Percentiles rank a stretch among this genome's conserved stretches.
Conservation (phyloP, 1,140 invertebrate species). For the Pseudomyrmex cubaensis region DNA sequence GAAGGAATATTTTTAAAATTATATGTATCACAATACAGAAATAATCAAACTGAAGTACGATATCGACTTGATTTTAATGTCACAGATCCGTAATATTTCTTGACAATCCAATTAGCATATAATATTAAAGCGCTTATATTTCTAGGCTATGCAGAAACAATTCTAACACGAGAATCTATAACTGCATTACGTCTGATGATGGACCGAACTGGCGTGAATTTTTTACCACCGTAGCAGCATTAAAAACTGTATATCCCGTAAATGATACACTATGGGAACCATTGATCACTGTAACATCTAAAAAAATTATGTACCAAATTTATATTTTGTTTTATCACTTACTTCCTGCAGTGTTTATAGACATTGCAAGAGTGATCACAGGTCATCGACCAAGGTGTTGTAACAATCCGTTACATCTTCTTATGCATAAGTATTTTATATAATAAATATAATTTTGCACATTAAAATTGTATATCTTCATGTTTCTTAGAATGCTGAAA, state of each 20-base stretch:
- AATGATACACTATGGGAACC: not conserved
- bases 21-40: no score
- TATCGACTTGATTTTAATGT: no score
- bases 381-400: not conserved
- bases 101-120: slow-evolving; percentile 75
- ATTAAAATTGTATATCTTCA: not conserved
- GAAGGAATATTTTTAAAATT: no score
- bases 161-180: not conserved
- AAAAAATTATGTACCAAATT: not conserved
- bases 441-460: not conserved
- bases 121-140: slow-evolving; percentile 84
- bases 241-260: not conserved
- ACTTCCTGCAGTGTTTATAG: not conserved
- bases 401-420: not conserved
- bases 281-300: not conserved
- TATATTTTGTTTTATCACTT: not conserved
- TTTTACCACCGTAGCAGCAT: slow-evolving; percentile 78
- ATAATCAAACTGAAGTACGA: no score
- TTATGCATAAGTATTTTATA: no score
- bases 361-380: not conserved
- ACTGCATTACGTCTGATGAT: not conserved
- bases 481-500: slow-evolving; percentile 86
- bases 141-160: not conserved
- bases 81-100: no score
- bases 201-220: slow-evolving; percentile 69